Percentiles rank a stretch among this genome's conserved stretches.
These are phyloP conservation scores for Megalops cyprinoides DNA, from an alignment of 2,797 vertebrate species.

Conservation along the genomic window DNA sequence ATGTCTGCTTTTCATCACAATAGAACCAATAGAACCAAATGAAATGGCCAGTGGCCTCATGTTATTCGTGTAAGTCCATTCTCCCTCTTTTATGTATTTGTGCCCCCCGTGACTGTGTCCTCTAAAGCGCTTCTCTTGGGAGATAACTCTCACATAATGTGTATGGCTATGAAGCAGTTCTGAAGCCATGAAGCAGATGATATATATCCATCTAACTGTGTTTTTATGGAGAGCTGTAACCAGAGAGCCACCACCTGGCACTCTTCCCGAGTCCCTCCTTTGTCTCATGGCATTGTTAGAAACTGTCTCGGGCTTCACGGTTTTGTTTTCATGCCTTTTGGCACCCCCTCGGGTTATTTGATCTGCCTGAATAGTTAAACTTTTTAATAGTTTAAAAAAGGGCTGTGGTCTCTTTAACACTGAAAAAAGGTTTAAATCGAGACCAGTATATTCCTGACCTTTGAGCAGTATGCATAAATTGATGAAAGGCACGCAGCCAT, in stretches of 20 bases:
- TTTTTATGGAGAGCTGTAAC: neutral
- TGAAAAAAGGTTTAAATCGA: neutral
- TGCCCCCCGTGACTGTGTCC: neutral
- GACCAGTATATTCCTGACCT: neutral
- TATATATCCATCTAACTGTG: too few species aligned
- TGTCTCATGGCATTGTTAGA: neutral
- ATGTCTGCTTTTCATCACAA: neutral
- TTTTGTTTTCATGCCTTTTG: neutral
- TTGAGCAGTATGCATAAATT: neutral
- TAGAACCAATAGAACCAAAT: neutral
- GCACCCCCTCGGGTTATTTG: neutral
- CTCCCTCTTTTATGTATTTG: neutral
- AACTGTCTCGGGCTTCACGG: neutral
- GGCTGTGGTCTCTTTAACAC: neutral
- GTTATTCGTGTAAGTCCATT: neutral
- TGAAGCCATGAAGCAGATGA: neutral
- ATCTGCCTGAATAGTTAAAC: neutral
- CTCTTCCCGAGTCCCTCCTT: neutral
- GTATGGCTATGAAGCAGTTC: neutral
- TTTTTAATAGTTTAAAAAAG: too few species aligned
- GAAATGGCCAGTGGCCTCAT: neutral
- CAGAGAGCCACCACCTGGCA: neutral
- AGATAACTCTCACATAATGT: neutral
- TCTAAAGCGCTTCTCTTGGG: neutral
- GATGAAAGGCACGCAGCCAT: too few species aligned